Evolutionary conservation across 2,797 vertebrate species (phyloP), one percentile per base, ranked within the genome.

Genomic region (Lagodon rhomboides): DNA sequence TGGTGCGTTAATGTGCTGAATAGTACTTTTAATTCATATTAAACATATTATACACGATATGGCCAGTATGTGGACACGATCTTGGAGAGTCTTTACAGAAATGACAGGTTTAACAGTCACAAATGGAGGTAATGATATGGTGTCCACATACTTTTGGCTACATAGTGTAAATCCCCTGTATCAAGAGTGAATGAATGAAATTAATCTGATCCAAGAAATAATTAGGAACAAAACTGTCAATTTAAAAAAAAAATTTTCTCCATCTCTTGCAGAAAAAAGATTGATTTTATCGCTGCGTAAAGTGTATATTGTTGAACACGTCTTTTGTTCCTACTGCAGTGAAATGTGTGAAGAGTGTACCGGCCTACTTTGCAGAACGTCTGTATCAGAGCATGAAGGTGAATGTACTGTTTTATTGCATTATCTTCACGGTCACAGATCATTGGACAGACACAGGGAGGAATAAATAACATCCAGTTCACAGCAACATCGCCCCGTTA

Each of bases 321-420:
- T 27, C 12, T 12, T 30, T 46, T 56, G 4, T 51, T 59, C 9
- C 7, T 70, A 4, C 71, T 85, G 23, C 88, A 97, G 96, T 96
- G 71, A 94, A 93, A 64, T 97, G 96, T 89, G 94, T 86, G 56
- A 95, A 92, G 83, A 96, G 88, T 17, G 77, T 77, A 0, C 94
- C 96, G 1, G 93, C 91, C 20, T 97, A 94, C 89, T 93, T 97
- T 59, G 96, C 96, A n/a, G 93, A 91, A 79, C 91, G 70, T 18
- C 90, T 97, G 22, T 72, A 93, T 51, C 44, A 80, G 5, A 89
- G 95, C 89, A 88, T 97, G 89, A 96, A 96, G 96, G 96, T 96
- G 85, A 75, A 73, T 72, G 25, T 60, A 0, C 12, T 2, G 3
- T 0, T 53, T 18, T 62, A 15, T 10, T 46, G 30, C n/a, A 22